Conservation (phyloP, 35 echinoderm and acorn worm species). For the Eucidaris tribuloides region DNA sequence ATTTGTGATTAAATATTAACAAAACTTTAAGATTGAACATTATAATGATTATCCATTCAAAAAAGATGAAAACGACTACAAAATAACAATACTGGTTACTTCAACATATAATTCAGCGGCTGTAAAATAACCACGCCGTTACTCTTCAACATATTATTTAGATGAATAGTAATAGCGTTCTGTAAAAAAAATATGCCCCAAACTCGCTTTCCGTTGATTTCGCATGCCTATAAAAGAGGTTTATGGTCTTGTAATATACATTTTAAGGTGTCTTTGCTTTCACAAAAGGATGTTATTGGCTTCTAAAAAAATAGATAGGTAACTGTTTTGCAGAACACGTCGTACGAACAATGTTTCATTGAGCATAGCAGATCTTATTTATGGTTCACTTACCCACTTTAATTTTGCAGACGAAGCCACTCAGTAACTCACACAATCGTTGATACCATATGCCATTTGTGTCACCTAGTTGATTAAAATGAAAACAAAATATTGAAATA, state of each 20-base stretch:
- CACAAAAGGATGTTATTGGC: background rate
- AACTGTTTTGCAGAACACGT: background rate
- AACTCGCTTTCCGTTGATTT: too few relatives aligned
- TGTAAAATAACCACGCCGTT: too few relatives aligned
- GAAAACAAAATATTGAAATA: background rate
- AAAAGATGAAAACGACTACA: too few relatives aligned
- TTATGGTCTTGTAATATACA: background rate
- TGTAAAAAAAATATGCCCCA: too few relatives aligned
- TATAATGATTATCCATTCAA: too few relatives aligned
- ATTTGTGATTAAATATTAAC: too few relatives aligned
- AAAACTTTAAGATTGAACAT: too few relatives aligned
- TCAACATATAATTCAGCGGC: too few relatives aligned
- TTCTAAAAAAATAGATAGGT: background rate
- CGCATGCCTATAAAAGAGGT: background rate
- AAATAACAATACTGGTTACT: too few relatives aligned
- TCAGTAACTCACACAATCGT: background rate
- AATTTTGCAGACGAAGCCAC: conserved; percentile 2
- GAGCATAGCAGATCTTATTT: background rate
- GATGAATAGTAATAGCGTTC: too few relatives aligned
- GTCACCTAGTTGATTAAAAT: background rate
- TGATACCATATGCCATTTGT: background rate
- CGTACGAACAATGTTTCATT: background rate
- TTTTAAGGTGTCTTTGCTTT: background rate
- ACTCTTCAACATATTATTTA: too few relatives aligned
- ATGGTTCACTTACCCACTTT: background rate